phyloP scores from a whole-genome alignment of 2,888 invertebrate species.

The Campoplex nolae region DNA sequence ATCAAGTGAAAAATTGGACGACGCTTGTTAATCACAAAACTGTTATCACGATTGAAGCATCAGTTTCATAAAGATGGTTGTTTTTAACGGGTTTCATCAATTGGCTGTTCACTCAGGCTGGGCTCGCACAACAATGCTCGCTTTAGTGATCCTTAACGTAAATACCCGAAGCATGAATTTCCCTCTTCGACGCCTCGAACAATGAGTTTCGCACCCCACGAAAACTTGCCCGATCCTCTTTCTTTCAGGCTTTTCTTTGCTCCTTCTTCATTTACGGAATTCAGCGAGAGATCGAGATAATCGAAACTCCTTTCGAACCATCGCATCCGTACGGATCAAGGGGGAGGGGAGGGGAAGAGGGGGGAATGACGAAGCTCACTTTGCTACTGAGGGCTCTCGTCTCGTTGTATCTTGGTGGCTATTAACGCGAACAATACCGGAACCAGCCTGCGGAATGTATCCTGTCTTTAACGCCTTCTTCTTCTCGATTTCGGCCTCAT shows the following conservation, averaged over 20 bases:
- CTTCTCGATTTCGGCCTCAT: slow-evolving; percentile 62
- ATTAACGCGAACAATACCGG: slow-evolving; percentile 84
- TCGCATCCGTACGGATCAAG: slow-evolving; percentile 71
- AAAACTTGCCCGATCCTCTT: slow-evolving; percentile 23
- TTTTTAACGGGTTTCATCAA: slow-evolving; percentile 17
- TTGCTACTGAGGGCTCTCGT: slow-evolving; percentile 71
- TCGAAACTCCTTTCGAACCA: slow-evolving; percentile 78
- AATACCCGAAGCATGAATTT: slow-evolving; percentile 38
- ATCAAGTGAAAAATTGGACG: neutral
- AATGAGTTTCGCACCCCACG: slow-evolving; percentile 42
- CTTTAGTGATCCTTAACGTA: slow-evolving; percentile 5
- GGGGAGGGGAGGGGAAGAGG: too few relatives aligned
- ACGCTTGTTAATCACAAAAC: neutral
- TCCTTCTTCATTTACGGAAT: slow-evolving; percentile 78
- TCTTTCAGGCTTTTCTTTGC: slow-evolving; percentile 17
- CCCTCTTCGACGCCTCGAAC: slow-evolving; percentile 45
- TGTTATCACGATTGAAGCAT: slow-evolving; percentile 12
- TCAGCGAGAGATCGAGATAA: slow-evolving; percentile 82
- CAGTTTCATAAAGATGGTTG: neutral
- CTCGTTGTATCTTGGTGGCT: slow-evolving; percentile 81
- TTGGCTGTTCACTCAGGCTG: neutral
- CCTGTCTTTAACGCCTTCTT: slow-evolving; percentile 81
- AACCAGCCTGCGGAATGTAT: slow-evolving; percentile 81
- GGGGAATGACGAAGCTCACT: slow-evolving; percentile 67
- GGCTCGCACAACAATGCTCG: slow-evolving; percentile 12